Base-by-base conservation (phyloP, 2,888 invertebrate genomes). In the Andrena flavipes region DNA sequence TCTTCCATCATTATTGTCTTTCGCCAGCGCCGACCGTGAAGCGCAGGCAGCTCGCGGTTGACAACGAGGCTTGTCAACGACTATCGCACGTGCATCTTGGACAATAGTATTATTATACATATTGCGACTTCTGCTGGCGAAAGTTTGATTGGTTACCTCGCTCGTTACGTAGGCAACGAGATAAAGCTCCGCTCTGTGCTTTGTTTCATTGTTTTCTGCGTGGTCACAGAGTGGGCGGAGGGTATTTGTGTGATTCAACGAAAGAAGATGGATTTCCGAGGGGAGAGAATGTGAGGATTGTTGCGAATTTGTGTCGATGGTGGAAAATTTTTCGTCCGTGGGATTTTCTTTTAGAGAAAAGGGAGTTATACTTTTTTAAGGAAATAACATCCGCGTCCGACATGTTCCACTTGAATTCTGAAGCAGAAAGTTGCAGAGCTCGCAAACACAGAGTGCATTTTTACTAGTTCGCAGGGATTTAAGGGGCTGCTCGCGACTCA, bases 1-100 rank as follows among this genome's bases (percentile, higher is more conserved):
- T 76, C 78, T 71, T 73, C 81, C 80, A 80, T 80, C 74, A 80
- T 83, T 83, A 83, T 77, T 77, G 70, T 74, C 72, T 76, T 67
- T 64, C 77, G 23, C 10, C 54, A 30, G 56, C 23, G 10, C 20
- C 10, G 26, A 16, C 72, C 35, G 20, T 62, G 35, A 35, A 65
- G 68, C 71, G 10, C 35, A 30, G 33, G 16, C 69, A 65, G 76
- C 73, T 82, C 69, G 10, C 13, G 16, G 42, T 42, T 70, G 70
- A 67, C 76, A 76, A 76, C 83, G 76, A 56, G 76, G 63, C 48
- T 29, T 48, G 68, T 59, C 69, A 73, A 76, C 82, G 62, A 65
- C 62, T 29, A 54, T 49, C 48, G 48, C 33, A 49, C 65, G 71
- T 63, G 81, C 54, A 75, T 42, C 42, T 42, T 48, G 23, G 48